A percentile compares a stretch with the other conserved stretches of the same genome.
These are phyloP conservation scores for Staurois parvus DNA, from an alignment of 2,797 vertebrate species.

Conservation along the genomic window DNA sequence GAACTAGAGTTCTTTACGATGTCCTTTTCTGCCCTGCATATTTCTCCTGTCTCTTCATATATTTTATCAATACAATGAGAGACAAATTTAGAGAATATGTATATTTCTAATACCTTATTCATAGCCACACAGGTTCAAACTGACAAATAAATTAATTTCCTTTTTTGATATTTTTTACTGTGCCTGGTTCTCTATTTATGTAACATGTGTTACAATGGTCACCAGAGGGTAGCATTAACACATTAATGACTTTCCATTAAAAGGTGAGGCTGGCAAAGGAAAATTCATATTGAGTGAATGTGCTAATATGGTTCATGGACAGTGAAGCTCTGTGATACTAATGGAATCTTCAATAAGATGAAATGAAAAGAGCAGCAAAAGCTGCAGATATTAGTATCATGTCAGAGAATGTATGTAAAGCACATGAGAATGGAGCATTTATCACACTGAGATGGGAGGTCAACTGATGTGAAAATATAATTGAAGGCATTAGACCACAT, in stretches of 20 bases:
- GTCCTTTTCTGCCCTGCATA: no score
- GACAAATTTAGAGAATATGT: no score
- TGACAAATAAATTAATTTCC: background rate
- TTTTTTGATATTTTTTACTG: background rate
- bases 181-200: background rate
- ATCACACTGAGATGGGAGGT: slow-evolving; percentile 35
- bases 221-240: slow-evolving; percentile 95
- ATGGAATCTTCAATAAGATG: slow-evolving; percentile 45
- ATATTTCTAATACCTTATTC: no score
- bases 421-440: slow-evolving; percentile 26
- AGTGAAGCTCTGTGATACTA: slow-evolving; percentile 11
- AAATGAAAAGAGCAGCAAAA: slow-evolving; percentile 37
- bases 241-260: slow-evolving; percentile 68
- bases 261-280: slow-evolving; percentile 8
- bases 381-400: slow-evolving; percentile 37
- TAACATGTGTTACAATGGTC: slow-evolving; percentile 70
- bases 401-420: slow-evolving; percentile 38
- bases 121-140: background rate
- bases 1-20: no score
- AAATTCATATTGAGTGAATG: slow-evolving; percentile 66
- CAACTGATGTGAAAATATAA: slow-evolving; percentile 32
- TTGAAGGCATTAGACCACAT: slow-evolving; percentile 41
- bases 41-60: no score
- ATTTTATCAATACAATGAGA: no score
- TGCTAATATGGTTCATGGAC: slow-evolving; percentile 44